Percentiles rank a stretch among this genome's conserved stretches.
Evolutionary conservation across 2,888 invertebrate species (phyloP).

Genomic region (Omphaloscelis lunosa): DNA sequence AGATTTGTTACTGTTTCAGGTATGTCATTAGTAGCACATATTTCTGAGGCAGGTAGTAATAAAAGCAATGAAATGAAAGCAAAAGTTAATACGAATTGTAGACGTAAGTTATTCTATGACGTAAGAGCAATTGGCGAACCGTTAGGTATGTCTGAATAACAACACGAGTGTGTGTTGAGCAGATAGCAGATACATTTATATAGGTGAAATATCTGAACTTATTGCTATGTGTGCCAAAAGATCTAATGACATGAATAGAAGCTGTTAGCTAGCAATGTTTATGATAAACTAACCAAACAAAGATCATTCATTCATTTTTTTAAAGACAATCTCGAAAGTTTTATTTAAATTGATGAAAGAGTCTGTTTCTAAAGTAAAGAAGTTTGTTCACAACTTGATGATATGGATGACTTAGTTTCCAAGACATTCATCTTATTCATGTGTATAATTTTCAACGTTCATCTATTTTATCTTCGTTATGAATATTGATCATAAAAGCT

Average conservation of each 20-base stretch:
- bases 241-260: constrained; percentile 4
- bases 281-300: constrained; percentile 11
- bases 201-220: constrained; percentile 25
- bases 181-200: constrained; percentile 22
- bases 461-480: not conserved
- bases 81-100: constrained; percentile 37
- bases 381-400: not conserved
- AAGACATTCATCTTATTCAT: not conserved
- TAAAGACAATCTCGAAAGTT: not conserved
- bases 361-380: not conserved
- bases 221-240: constrained; percentile 42
- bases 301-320: not conserved
- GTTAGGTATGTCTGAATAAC: constrained; percentile 15
- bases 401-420: not conserved
- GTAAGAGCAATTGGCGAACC: constrained; percentile 36
- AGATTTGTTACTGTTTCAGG: constrained; percentile 32
- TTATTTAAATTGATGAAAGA: not conserved
- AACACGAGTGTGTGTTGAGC: constrained; percentile 16
- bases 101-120: constrained; percentile 13
- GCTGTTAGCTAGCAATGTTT: constrained; percentile 18
- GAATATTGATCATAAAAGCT: not conserved
- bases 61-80: constrained; percentile 48
- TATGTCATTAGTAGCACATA: constrained; percentile 45
- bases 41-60: constrained; percentile 19
- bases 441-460: not conserved